These are phyloP conservation scores for Lindbergichthys nudifrons DNA, from an alignment of 2,797 vertebrate genomes.

Conservation along the genomic window DNA sequence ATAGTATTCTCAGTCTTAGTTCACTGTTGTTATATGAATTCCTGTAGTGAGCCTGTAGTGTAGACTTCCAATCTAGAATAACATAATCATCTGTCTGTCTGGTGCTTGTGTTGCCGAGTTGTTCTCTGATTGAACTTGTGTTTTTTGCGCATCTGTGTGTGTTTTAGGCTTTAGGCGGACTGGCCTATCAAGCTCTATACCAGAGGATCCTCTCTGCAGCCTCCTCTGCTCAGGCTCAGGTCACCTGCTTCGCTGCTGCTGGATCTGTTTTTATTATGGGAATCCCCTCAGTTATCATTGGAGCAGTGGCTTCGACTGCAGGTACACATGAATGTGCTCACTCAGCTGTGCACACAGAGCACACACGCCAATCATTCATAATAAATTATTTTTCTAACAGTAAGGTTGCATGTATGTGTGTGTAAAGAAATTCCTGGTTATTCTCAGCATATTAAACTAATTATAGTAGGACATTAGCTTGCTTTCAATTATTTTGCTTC, in stretches of 20 bases:
- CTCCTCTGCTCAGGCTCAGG: constrained; percentile 76
- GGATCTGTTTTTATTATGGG: constrained; percentile 74
- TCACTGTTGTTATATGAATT: no score
- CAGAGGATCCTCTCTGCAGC: constrained; percentile 76
- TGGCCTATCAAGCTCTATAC: constrained; percentile 70
- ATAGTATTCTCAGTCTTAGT: no score
- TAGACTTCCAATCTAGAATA: no score
- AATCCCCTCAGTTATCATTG: constrained; percentile 83
- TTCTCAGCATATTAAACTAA: neutral
- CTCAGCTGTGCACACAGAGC: neutral
- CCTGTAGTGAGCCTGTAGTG: no score
- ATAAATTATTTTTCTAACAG: neutral
- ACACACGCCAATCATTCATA: neutral
- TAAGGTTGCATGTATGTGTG: neutral
- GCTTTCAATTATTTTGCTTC: constrained; percentile 10
- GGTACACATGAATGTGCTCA: constrained; percentile 64
- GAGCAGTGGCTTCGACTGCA: constrained; percentile 83
- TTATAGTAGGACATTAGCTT: neutral
- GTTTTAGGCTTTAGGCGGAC: constrained; percentile 65
- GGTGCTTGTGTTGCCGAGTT: no score
- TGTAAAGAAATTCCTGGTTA: neutral
- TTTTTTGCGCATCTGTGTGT: constrained; percentile 10
- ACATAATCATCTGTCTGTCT: neutral
- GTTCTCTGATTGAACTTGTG: neutral
- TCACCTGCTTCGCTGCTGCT: constrained; percentile 82